phyloP scores from a whole-genome alignment of 2,797 vertebrate genomes.

The Epinephelus coioides region DNA sequence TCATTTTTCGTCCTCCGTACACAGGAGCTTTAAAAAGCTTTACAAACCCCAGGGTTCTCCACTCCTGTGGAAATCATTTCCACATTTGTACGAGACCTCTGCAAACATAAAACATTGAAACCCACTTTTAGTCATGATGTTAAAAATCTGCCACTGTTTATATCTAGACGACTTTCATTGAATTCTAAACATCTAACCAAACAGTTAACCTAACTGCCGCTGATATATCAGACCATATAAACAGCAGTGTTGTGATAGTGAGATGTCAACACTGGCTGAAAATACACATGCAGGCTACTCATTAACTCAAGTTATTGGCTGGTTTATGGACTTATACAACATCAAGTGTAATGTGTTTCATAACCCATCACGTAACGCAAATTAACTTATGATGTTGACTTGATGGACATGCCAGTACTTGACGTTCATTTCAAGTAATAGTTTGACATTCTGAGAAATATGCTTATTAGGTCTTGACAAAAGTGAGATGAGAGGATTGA shows the following conservation, averaged over 20 bases:
- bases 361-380: slow-evolving; percentile 11
- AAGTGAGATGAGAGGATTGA: neutral
- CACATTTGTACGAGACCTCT: slow-evolving; percentile 3
- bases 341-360: neutral
- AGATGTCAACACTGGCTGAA: neutral
- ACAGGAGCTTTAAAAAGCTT: neutral
- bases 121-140: neutral
- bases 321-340: slow-evolving; percentile 12
- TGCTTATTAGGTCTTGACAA: too few relatives aligned
- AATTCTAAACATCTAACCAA: neutral
- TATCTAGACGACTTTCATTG: neutral
- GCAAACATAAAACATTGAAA: slow-evolving; percentile 44
- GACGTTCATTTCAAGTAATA: too few relatives aligned
- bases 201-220: neutral
- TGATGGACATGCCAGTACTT: neutral
- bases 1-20: too few relatives aligned
- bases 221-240: neutral
- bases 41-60: slow-evolving; percentile 53
- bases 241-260: neutral
- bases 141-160: neutral
- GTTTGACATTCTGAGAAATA: too few relatives aligned
- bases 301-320: neutral
- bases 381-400: neutral
- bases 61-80: rapidly evolving
- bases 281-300: neutral